A percentile compares a stretch with the other conserved stretches of the same genome.
These are phyloP conservation scores for Sebastiscus tertius DNA, from an alignment of 2,797 vertebrate genomes.

Conservation along the genomic window DNA sequence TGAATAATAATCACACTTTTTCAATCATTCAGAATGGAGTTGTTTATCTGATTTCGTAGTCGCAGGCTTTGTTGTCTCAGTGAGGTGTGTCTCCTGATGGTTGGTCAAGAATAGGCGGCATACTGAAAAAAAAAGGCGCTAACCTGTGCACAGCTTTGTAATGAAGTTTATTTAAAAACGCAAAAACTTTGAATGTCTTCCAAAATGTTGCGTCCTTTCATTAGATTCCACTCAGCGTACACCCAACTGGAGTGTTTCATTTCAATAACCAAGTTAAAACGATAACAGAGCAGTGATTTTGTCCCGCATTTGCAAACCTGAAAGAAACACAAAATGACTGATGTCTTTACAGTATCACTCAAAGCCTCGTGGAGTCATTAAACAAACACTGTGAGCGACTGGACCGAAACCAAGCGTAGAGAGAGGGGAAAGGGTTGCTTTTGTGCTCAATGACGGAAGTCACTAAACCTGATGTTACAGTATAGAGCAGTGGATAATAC, in stretches of 20 bases:
- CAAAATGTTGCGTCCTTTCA: not conserved
- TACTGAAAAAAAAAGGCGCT: not conserved
- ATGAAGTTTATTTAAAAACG: not conserved
- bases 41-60: constrained; percentile 3
- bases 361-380: not conserved
- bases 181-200: not conserved
- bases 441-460: not conserved
- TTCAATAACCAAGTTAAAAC: not conserved
- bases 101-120: not conserved
- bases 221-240: not conserved
- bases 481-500: not conserved
- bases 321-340: not conserved
- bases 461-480: not conserved
- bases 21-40: not conserved
- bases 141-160: not conserved
- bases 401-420: not conserved
- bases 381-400: constrained; percentile 2
- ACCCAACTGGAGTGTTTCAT: not conserved
- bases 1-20: not conserved
- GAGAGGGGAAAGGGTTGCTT: not conserved
- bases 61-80: constrained; percentile 27
- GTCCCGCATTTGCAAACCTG: not conserved
- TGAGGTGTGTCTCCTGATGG: constrained; percentile 35
- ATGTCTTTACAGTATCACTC: not conserved
- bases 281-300: not conserved